These are phyloP conservation scores for Corythornis madagascariensis DNA, from an alignment of 2,113 vertebrate genomes.

Conservation along the genomic window DNA sequence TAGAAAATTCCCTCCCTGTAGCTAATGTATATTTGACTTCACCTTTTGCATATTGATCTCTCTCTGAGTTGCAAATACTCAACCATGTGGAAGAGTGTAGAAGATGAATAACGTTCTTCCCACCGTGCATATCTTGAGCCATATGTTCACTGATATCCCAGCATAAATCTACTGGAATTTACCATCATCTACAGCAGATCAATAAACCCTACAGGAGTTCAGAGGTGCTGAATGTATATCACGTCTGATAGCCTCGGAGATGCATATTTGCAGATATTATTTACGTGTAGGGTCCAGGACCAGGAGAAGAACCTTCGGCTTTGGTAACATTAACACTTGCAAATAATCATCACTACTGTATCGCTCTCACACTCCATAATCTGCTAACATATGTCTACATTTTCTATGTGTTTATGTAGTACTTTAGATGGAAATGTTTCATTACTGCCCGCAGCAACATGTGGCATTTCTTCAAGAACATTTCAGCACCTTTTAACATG, in stretches of 20 bases:
- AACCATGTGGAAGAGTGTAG: background rate
- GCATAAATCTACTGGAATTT: slow-evolving; percentile 38
- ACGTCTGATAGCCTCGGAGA: background rate
- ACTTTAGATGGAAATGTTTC: slow-evolving; percentile 69
- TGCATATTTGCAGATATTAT: slow-evolving; percentile 6
- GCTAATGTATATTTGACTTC: slow-evolving; percentile 21
- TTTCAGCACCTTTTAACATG: slow-evolving; percentile 62
- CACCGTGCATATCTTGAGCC: slow-evolving; percentile 20
- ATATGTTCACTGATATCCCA: slow-evolving; percentile 8
- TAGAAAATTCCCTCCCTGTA: background rate
- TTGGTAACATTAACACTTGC: slow-evolving; percentile 52
- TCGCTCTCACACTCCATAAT: slow-evolving; percentile 60
- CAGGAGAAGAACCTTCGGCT: slow-evolving; percentile 56
- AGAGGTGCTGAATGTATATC: background rate
- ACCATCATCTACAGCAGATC: background rate
- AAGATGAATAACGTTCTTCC: slow-evolving; percentile 12
- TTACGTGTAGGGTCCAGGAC: slow-evolving; percentile 22
- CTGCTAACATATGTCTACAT: slow-evolving; percentile 62
- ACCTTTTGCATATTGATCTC: slow-evolving; percentile 30
- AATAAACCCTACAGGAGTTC: slow-evolving; percentile 1
- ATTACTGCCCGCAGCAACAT: slow-evolving; percentile 65
- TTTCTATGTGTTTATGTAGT: slow-evolving; percentile 56
- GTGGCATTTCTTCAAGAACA: slow-evolving; percentile 67
- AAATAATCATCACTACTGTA: slow-evolving; percentile 58
- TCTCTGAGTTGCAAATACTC: background rate